phyloP scores from a whole-genome alignment of 2,113 vertebrate genomes.

The Ciconia stormi region DNA sequence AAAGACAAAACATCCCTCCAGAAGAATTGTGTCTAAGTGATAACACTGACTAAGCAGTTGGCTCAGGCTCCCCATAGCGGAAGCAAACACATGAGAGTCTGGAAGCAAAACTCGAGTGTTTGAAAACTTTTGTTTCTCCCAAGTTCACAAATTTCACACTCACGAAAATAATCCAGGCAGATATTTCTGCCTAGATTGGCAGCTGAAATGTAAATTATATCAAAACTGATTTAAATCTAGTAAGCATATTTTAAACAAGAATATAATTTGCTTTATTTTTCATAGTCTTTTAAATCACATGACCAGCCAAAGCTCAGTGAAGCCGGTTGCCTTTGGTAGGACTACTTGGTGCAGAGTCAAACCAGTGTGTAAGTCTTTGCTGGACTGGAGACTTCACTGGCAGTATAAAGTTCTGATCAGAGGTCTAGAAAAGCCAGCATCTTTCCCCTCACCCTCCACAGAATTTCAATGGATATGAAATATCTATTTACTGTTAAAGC shows the following conservation, averaged over 20 bases:
- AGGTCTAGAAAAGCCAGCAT: background rate
- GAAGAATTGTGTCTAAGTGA: background rate
- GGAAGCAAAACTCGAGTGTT: background rate
- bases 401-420: background rate
- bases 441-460: background rate
- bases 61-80: background rate
- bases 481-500: background rate
- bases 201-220: background rate
- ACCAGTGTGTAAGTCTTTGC: too few species aligned
- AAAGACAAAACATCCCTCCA: background rate
- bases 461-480: background rate
- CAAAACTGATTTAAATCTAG: background rate
- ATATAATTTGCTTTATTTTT: background rate
- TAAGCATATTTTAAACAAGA: background rate
- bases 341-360: background rate
- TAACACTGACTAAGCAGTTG: background rate
- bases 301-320: background rate
- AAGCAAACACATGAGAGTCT: background rate
- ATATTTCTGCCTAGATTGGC: background rate
- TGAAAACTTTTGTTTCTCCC: background rate
- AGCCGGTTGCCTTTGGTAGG: accelerated
- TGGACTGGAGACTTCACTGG: background rate
- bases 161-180: background rate
- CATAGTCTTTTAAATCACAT: background rate
- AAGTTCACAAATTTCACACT: background rate